These are phyloP conservation scores for Hapalemur alaotrensis DNA, from an alignment of 2,797 vertebrate species.

Conservation along the genomic window DNA sequence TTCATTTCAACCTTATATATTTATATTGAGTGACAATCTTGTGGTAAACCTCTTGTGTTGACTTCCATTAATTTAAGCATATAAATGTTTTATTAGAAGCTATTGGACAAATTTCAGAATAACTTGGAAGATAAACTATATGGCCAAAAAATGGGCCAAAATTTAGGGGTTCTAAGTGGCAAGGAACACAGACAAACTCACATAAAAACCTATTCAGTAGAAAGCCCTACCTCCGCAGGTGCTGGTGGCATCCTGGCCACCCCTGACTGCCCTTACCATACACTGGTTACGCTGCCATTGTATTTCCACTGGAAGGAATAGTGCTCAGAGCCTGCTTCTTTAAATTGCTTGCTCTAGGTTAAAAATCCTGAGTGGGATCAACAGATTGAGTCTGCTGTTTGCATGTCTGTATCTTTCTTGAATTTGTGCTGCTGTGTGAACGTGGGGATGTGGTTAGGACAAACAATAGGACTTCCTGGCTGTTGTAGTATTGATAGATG, in stretches of 20 bases:
- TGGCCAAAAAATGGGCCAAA: background rate
- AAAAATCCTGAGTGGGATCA: background rate
- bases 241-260: background rate
- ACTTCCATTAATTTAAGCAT: background rate
- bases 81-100: background rate
- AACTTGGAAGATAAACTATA: background rate
- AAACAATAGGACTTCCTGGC: background rate
- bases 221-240: no score
- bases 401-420: background rate
- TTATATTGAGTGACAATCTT: background rate
- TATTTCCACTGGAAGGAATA: background rate
- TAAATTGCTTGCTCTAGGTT: background rate
- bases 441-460: background rate
- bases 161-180: background rate
- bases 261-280: background rate
- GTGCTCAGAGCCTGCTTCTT: background rate
- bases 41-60: background rate
- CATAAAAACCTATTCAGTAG: no score
- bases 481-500: no score
- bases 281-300: accelerated
- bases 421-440: background rate
- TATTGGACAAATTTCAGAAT: background rate
- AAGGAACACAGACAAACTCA: background rate
- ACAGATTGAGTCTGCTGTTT: background rate
- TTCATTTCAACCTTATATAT: background rate